A percentile compares a stretch with the other conserved stretches of the same genome.
phyloP scores from a whole-genome alignment of 2,888 invertebrate genomes.

The Tortrix viridana region DNA sequence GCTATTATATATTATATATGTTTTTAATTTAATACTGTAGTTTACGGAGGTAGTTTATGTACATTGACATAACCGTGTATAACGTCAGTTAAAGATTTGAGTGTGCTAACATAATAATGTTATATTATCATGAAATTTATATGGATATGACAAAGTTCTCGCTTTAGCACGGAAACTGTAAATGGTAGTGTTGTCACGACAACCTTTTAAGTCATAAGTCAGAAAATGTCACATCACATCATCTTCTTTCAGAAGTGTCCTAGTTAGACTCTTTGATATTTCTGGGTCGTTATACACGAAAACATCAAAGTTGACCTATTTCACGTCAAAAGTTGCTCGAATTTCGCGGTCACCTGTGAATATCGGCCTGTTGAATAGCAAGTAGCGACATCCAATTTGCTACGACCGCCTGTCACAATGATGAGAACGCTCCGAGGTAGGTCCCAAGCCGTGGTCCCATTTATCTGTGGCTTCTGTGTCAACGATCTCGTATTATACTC shows the following conservation, averaged over 20 bases:
- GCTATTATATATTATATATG: too few relatives aligned
- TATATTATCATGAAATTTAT: too few relatives aligned
- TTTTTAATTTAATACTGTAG: too few relatives aligned
- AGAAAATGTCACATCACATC: not conserved
- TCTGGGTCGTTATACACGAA: constrained; percentile 3
- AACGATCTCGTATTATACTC: constrained; percentile 51
- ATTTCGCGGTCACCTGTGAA: constrained; percentile 33
- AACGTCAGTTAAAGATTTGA: too few relatives aligned
- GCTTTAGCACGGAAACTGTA: too few relatives aligned
- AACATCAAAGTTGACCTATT: constrained; percentile 24
- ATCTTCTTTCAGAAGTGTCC: not conserved
- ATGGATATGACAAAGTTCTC: too few relatives aligned
- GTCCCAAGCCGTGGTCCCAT: constrained; percentile 56
- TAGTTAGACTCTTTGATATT: constrained; percentile 5
- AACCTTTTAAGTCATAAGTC: too few relatives aligned
- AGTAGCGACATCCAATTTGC: constrained; percentile 60
- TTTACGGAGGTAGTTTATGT: too few relatives aligned
- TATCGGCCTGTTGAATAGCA: constrained; percentile 59
- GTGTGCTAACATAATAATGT: too few relatives aligned
- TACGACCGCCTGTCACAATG: constrained; percentile 66
- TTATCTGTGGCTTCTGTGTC: constrained; percentile 61
- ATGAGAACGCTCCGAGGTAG: constrained; percentile 65
- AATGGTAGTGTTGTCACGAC: too few relatives aligned
- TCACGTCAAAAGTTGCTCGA: constrained; percentile 18
- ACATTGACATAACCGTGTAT: too few relatives aligned